Evolutionary conservation across 1,140 invertebrate genomes (phyloP).

Genomic region (Caenorhabditis briggsae): DNA sequence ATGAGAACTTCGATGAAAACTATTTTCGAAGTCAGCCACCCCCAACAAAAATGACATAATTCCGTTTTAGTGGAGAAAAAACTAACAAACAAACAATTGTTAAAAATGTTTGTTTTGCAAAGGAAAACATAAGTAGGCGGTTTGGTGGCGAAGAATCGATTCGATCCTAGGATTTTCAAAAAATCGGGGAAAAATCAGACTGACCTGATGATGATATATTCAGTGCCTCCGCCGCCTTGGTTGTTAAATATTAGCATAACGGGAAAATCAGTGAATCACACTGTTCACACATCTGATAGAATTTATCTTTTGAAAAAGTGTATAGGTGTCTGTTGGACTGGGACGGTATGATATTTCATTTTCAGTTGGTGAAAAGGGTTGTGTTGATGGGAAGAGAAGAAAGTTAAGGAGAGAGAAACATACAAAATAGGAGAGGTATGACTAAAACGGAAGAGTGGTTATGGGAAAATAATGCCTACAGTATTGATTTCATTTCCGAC

Average conservation of each 20-base stretch:
- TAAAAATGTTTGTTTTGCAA: conserved; percentile 28
- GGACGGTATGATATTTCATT: conserved; percentile 28
- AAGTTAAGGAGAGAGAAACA: background rate
- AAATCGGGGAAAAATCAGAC: background rate
- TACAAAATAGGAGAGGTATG: conserved; percentile 1
- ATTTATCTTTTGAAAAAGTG: conserved; percentile 13
- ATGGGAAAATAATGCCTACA: background rate
- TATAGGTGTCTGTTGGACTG: conserved; percentile 10
- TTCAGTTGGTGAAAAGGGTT: conserved; percentile 14
- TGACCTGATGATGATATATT: conserved; percentile 26
- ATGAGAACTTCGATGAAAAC: background rate
- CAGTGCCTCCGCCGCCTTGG: background rate
- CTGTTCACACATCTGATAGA: conserved; percentile 20
- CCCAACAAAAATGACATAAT: background rate
- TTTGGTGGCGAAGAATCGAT: conserved; percentile 14
- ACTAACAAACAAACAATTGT: conserved; percentile 39
- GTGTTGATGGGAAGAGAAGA: conserved; percentile 10
- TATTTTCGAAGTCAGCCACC: background rate
- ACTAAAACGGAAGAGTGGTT: background rate
- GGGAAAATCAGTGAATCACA: conserved; percentile 20
- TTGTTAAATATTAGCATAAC: conserved; percentile 42
- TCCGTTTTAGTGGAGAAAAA: background rate
- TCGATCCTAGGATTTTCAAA: background rate
- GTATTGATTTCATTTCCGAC: too few species aligned
- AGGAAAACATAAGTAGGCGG: background rate